phyloP scores from a whole-genome alignment of 2,888 invertebrate genomes.

The Lochmaea capreae region DNA sequence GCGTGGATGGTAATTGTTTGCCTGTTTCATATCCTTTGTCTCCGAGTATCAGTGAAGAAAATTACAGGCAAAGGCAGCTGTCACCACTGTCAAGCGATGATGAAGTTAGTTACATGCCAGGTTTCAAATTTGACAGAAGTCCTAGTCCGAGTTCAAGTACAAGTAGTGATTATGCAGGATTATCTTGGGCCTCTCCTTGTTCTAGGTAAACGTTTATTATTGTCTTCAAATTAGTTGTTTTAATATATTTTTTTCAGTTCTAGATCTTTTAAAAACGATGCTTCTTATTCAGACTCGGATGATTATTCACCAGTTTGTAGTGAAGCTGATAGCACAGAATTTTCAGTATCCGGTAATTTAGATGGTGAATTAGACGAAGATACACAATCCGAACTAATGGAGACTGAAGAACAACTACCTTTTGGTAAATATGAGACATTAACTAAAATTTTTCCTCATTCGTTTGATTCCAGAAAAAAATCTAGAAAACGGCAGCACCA shows the following conservation, averaged over 20 bases:
- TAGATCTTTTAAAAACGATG: slow-evolving; percentile 23
- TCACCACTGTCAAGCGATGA: slow-evolving; percentile 51
- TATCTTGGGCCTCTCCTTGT: slow-evolving; percentile 49
- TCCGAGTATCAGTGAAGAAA: slow-evolving; percentile 37
- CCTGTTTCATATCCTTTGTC: slow-evolving; percentile 13
- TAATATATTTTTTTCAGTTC: slow-evolving; percentile 25
- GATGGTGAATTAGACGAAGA: slow-evolving; percentile 9
- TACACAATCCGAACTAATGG: slow-evolving; percentile 21
- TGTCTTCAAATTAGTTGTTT: background rate
- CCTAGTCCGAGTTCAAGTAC: slow-evolving; percentile 54
- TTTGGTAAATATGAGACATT: slow-evolving; percentile 17
- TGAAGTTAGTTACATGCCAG: slow-evolving; percentile 39
- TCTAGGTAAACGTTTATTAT: slow-evolving; percentile 37
- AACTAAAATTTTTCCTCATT: background rate
- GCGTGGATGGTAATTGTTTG: background rate
- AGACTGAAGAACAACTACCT: slow-evolving; percentile 25
- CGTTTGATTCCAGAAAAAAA: slow-evolving; percentile 23
- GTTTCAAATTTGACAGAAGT: slow-evolving; percentile 39
- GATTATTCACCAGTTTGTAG: slow-evolving; percentile 78
- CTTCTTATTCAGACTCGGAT: slow-evolving; percentile 68
- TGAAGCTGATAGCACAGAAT: slow-evolving; percentile 63
- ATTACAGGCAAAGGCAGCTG: slow-evolving; percentile 21
- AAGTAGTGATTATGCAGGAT: slow-evolving; percentile 50
- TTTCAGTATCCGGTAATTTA: background rate
- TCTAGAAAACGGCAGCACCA: slow-evolving; percentile 31